phyloP scores from a whole-genome alignment of 1,140 invertebrate genomes.

The Drosophila bipectinata region DNA sequence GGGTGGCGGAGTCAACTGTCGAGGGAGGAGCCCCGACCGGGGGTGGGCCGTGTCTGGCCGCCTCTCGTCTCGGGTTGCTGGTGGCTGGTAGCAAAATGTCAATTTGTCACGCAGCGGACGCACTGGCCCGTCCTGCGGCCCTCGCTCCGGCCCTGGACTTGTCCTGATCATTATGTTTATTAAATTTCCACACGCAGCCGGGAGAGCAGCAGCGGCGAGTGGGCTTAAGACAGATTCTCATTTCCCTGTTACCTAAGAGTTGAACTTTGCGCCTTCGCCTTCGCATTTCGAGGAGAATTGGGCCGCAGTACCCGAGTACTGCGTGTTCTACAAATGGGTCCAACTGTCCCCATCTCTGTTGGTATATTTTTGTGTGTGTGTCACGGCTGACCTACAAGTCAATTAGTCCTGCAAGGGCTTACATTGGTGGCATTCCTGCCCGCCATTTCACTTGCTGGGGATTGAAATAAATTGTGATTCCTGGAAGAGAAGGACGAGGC shows the following conservation, averaged over 20 bases:
- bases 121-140: slow-evolving; percentile 3
- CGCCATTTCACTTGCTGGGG: background rate
- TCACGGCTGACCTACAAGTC: slow-evolving; percentile 31
- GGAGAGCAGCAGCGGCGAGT: background rate
- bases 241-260: slow-evolving; percentile 24
- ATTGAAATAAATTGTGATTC: slow-evolving; percentile 20
- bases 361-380: slow-evolving; percentile 41
- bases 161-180: slow-evolving; percentile 68
- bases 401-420: slow-evolving; percentile 42
- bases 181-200: slow-evolving; percentile 61
- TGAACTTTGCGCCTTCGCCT: slow-evolving; percentile 10
- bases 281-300: slow-evolving; percentile 17
- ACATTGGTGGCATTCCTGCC: background rate
- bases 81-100: slow-evolving; percentile 73
- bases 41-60: slow-evolving; percentile 27
- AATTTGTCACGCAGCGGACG: slow-evolving; percentile 75
- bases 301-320: slow-evolving; percentile 7
- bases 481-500: background rate
- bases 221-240: slow-evolving; percentile 33
- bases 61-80: slow-evolving; percentile 16
- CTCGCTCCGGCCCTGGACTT: slow-evolving; percentile 4
- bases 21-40: slow-evolving; percentile 11
- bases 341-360: slow-evolving; percentile 36
- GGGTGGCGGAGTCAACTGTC: slow-evolving; percentile 38
- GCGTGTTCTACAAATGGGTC: slow-evolving; percentile 34